Evolutionary conservation across 2,113 vertebrate genomes (phyloP), one percentile per base, ranked within the genome.

Genomic region (Perca flavescens): DNA sequence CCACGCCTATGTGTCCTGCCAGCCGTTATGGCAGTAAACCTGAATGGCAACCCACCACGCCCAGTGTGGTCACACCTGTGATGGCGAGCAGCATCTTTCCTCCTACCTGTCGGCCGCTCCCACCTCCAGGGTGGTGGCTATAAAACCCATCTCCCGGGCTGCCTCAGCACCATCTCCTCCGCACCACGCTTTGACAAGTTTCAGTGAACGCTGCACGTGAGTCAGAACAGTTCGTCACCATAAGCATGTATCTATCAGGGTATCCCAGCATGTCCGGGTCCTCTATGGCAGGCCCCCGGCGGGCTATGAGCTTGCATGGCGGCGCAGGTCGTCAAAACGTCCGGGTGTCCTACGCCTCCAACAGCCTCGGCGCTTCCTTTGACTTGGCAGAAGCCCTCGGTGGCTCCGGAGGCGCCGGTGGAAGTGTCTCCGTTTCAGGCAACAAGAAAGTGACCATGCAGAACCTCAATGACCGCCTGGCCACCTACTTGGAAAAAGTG

Each of bases 401-500:
- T 3, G 40, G 10, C 6, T 10, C 40, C 4, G 58, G n/a, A 0
- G 70, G 82, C 3, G 57, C 2, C 1, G 17, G 56, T 2, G 63
- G 46, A 1, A 25, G 14, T 0, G 17, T 9, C 8, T 7, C 13
- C 12, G 0, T 60, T 0, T 1, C 47, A 0, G 13, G 47, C 14
- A 94, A 58, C 65, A 92, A 94, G 81, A 96, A 96, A 69, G 3
- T 28, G 8, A 95, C 94, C 78, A 95, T 96, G 95, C 95, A 96
- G 91, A 95, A 95, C 82, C 94, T 96, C 21, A 96, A 96, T 34
- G 94, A 96, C 83, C 95, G 95, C 0, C 87, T 96, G 88, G 92
- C 94, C 57, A 0, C 47, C 17, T 96, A 96, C 83, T 88, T 96
- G 91, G 86, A 92, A 0, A 95, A 96, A 86, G 96, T 96, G 88